Percentiles rank a stretch among this genome's conserved stretches.
These are phyloP conservation scores for Pangasius djambal DNA, from an alignment of 2,797 vertebrate genomes.

Conservation along the genomic window DNA sequence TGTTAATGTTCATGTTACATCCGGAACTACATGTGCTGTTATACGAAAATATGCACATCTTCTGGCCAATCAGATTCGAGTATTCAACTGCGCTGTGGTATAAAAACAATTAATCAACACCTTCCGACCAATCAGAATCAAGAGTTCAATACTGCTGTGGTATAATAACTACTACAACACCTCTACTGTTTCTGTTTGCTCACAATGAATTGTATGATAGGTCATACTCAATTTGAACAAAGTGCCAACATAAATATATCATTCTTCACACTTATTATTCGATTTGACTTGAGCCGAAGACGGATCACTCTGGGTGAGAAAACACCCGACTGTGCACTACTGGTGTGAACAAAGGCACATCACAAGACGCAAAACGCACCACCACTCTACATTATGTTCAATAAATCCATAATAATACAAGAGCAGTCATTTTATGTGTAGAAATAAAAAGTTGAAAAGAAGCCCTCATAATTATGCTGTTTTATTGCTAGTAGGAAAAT, in stretches of 20 bases:
- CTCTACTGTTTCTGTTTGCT: not conserved
- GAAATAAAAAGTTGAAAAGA: not conserved
- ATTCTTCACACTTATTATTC: not conserved
- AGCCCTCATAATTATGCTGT: not conserved
- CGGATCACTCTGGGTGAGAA: not conserved
- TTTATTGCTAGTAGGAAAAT: not conserved
- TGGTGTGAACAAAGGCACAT: not conserved
- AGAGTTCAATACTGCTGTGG: not conserved
- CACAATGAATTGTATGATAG: not conserved
- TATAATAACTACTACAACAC: not conserved
- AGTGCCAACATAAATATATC: not conserved
- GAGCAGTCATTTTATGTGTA: not conserved
- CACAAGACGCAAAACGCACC: not conserved
- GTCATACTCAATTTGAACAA: not conserved
- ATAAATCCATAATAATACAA: not conserved
- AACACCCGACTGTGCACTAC: not conserved
- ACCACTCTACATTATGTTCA: not conserved
- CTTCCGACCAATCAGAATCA: not conserved
- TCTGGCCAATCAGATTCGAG: not conserved
- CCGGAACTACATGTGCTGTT: not conserved
- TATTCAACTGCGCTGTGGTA: not conserved
- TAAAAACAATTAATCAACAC: not conserved
- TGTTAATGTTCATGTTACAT: not conserved
- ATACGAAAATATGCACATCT: not conserved
- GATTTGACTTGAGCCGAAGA: not conserved